These are phyloP conservation scores for Cryptomyrus ogoouensis DNA, from an alignment of 2,113 vertebrate genomes.

Conservation along the genomic window DNA sequence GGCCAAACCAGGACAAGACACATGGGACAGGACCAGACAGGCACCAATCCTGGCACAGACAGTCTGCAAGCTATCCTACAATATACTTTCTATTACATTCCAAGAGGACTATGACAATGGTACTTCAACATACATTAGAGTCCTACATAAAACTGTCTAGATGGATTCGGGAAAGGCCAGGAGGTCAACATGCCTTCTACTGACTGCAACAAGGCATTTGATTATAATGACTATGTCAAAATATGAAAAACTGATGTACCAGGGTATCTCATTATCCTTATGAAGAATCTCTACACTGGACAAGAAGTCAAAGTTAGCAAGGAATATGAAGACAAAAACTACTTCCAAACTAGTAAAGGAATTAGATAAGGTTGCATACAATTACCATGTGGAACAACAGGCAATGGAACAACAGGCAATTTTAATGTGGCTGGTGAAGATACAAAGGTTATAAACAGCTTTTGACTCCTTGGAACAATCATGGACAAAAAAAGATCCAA, in stretches of 20 bases:
- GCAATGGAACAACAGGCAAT: not conserved
- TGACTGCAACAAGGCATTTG: not conserved
- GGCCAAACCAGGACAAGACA: not conserved
- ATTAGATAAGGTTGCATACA: not conserved
- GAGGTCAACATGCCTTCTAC: not conserved
- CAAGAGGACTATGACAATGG: not conserved
- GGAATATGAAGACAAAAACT: not conserved
- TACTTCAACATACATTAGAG: not conserved
- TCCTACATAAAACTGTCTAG: not conserved
- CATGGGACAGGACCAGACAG: not conserved
- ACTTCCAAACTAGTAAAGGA: not conserved
- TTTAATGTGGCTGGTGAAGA: not conserved
- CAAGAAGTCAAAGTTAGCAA: not conserved
- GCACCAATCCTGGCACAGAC: not conserved
- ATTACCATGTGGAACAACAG: not conserved
- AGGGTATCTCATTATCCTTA: not conserved
- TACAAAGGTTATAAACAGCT: not conserved
- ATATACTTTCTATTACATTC: not conserved
- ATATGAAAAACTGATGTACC: not conserved
- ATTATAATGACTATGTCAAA: not conserved
- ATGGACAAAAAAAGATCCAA: not conserved
- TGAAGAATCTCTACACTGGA: not conserved
- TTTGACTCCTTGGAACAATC: not conserved
- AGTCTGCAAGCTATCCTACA: not conserved
- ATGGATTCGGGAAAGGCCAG: not conserved